A percentile compares a stretch with the other conserved stretches of the same genome.
These are phyloP conservation scores for Crossaster papposus DNA, from an alignment of 53 echinoderm and acorn worm genomes.

Conservation along the genomic window DNA sequence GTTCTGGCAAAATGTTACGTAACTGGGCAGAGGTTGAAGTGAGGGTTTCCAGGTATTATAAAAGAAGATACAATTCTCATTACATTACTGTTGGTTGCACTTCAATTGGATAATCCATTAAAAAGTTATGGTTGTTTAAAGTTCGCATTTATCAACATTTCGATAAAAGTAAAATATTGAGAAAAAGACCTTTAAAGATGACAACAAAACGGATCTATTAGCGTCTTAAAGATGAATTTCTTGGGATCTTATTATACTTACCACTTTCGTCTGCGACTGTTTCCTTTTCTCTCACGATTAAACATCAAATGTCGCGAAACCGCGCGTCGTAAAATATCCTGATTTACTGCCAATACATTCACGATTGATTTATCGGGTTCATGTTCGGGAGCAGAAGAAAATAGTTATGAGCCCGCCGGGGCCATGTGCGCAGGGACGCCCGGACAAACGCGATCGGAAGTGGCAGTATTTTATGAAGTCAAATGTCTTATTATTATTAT, in stretches of 20 bases:
- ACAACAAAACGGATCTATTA: too few relatives aligned
- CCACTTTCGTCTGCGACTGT: not conserved
- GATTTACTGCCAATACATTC: constrained; percentile 44
- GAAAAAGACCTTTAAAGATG: too few relatives aligned
- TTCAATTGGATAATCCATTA: too few relatives aligned
- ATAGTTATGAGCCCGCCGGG: constrained; percentile 40
- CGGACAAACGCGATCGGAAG: constrained; percentile 27
- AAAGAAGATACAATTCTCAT: too few relatives aligned
- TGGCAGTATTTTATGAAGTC: constrained; percentile 34
- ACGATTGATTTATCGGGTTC: constrained; percentile 27
- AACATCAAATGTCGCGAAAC: not conserved
- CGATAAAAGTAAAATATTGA: too few relatives aligned
- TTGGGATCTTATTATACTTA: not conserved
- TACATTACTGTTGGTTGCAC: too few relatives aligned
- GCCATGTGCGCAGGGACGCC: constrained; percentile 6
- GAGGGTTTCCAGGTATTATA: too few relatives aligned
- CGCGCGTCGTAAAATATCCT: not conserved
- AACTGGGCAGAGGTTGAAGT: too few relatives aligned
- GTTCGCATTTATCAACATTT: too few relatives aligned
- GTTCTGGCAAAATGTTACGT: too few relatives aligned
- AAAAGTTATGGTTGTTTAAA: too few relatives aligned
- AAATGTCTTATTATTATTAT: not conserved
- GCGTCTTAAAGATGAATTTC: too few relatives aligned
- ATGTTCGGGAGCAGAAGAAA: constrained; percentile 40
- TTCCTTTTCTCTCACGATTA: not conserved